Percentiles rank a stretch among this genome's conserved stretches.
These are phyloP conservation scores for Hippocampus kuda DNA, from an alignment of 2,797 vertebrate species.

Conservation along the genomic window DNA sequence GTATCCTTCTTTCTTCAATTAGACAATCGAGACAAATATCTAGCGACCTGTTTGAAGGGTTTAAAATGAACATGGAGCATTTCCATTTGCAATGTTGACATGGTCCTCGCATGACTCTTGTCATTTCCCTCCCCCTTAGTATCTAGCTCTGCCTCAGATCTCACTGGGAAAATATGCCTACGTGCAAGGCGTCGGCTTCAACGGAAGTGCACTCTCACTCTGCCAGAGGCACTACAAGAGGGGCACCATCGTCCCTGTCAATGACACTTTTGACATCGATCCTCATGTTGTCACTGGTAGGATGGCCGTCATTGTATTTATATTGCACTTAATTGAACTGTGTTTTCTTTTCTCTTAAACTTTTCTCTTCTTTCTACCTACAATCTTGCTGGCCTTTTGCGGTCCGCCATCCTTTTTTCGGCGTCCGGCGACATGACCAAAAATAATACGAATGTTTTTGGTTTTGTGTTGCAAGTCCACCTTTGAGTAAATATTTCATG, in stretches of 20 bases:
- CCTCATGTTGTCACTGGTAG: conserved; percentile 74
- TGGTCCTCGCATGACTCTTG: not conserved
- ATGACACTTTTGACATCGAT: conserved; percentile 89
- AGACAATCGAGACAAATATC: not conserved
- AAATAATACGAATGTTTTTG: not conserved
- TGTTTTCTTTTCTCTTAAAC: too few species aligned
- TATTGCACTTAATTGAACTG: too few species aligned
- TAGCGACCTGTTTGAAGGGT: not conserved
- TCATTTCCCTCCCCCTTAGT: conserved; percentile 54
- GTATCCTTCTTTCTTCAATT: not conserved
- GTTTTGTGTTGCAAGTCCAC: not conserved
- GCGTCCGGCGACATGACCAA: too few species aligned
- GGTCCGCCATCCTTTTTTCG: too few species aligned
- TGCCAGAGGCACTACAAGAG: conserved; percentile 78
- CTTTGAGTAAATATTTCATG: not conserved
- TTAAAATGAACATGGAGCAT: not conserved
- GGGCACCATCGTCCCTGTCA: conserved; percentile 80
- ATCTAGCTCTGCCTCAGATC: conserved; percentile 69
- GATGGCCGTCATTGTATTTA: conserved; percentile 5
- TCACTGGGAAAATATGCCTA: conserved; percentile 79
- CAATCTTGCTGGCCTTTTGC: too few species aligned
- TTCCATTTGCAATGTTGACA: not conserved
- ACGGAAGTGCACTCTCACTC: conserved; percentile 71
- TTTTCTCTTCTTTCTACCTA: too few species aligned
- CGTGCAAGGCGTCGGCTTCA: conserved; percentile 51